phyloP scores from a whole-genome alignment of 2,113 vertebrate species.

The Hiodon tergisus region DNA sequence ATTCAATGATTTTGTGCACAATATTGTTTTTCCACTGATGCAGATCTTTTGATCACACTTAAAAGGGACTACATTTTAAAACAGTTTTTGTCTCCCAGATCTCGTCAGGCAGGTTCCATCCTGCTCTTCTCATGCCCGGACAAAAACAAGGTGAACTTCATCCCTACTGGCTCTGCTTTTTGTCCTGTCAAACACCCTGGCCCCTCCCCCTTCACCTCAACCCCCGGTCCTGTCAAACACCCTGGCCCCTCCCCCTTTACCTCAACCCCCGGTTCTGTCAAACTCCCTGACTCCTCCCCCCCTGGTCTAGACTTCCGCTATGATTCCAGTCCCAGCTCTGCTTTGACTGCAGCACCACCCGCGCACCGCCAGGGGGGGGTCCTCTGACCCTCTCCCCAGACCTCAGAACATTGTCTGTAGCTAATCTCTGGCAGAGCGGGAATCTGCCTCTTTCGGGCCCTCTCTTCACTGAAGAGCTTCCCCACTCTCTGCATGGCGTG shows the following conservation, averaged over 20 bases:
- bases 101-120: slow-evolving; percentile 81
- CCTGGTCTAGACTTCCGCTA: slow-evolving; percentile 57
- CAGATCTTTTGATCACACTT: slow-evolving; percentile 13
- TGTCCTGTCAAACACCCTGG: slow-evolving; percentile 73
- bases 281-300: slow-evolving; percentile 77
- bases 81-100: slow-evolving; percentile 58
- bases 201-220: slow-evolving; percentile 74
- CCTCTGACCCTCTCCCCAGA: slow-evolving; percentile 70
- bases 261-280: slow-evolving; percentile 93
- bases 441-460: slow-evolving; percentile 42
- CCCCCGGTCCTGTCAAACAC: slow-evolving; percentile 74
- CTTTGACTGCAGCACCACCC: slow-evolving; percentile 47
- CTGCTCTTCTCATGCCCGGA: slow-evolving; percentile 94
- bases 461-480: slow-evolving; percentile 33
- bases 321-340: slow-evolving; percentile 63
- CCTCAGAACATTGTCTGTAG: slow-evolving; percentile 75
- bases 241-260: slow-evolving; percentile 80
- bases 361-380: slow-evolving; percentile 52
- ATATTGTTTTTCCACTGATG: neutral
- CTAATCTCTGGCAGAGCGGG: slow-evolving; percentile 75
- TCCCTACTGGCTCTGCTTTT: slow-evolving; percentile 86
- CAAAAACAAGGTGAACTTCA: slow-evolving; percentile 98
- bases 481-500: slow-evolving; percentile 61
- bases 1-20: neutral
- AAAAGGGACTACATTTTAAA: too few species aligned